Evolutionary conservation across 1,140 invertebrate genomes (phyloP).

Genomic region (Scaptomyza montana): DNA sequence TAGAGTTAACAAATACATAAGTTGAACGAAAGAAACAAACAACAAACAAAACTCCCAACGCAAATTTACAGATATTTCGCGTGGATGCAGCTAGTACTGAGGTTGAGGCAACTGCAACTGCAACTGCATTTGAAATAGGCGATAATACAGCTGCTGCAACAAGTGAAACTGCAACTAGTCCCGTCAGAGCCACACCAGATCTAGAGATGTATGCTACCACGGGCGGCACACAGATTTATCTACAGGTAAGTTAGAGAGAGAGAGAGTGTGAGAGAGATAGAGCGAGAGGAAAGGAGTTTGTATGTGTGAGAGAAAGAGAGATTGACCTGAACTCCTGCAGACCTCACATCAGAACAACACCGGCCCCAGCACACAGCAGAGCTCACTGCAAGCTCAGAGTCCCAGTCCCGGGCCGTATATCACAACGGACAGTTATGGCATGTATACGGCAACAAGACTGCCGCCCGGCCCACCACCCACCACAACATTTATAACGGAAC

Average conservation of each 20-base stretch:
- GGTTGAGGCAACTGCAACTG: slow-evolving; percentile 53
- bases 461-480: slow-evolving; percentile 72
- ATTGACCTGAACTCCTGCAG: slow-evolving; percentile 55
- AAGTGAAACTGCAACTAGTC: slow-evolving; percentile 52
- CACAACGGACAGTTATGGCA: slow-evolving; percentile 79
- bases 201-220: slow-evolving; percentile 83
- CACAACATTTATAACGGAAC: slow-evolving; percentile 80
- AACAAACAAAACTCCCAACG: slow-evolving; percentile 42
- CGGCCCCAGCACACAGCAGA: slow-evolving; percentile 37
- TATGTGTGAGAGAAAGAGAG: slow-evolving; percentile 15
- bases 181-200: slow-evolving; percentile 60
- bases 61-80: slow-evolving; percentile 75
- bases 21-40: slow-evolving; percentile 2
- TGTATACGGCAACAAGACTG: slow-evolving; percentile 76
- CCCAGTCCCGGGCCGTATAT: slow-evolving; percentile 83
- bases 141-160: slow-evolving; percentile 44
- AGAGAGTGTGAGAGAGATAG: neutral
- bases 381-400: slow-evolving; percentile 70
- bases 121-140: slow-evolving; percentile 32
- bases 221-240: slow-evolving; percentile 84
- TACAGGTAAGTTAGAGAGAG: slow-evolving; percentile 76
- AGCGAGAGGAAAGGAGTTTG: neutral
- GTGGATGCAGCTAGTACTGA: slow-evolving; percentile 63
- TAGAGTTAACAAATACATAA: too few species aligned
- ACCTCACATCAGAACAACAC: slow-evolving; percentile 67